phyloP scores from a whole-genome alignment of 2,888 invertebrate species.

The Drosophila birchii region DNA sequence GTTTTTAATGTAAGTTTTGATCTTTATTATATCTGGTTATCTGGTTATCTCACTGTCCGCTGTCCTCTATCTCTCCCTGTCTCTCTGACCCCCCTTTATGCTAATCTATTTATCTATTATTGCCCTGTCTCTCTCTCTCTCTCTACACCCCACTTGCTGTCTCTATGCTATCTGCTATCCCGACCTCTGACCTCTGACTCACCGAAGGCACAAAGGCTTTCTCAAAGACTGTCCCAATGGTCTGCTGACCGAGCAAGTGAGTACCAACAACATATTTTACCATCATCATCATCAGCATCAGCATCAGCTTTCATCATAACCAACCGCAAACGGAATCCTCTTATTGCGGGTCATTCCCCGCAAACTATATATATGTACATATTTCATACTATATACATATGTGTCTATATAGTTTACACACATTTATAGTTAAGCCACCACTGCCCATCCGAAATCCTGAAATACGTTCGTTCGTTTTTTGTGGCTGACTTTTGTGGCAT shows the following conservation, averaged over 20 bases:
- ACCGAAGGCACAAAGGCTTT: slow-evolving; percentile 97
- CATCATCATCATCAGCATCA: slow-evolving; percentile 6
- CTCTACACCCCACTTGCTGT: slow-evolving; percentile 26
- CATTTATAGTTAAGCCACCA: slow-evolving; percentile 26
- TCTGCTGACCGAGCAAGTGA: slow-evolving; percentile 96
- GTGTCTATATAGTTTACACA: slow-evolving; percentile 11
- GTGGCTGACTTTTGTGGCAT: slow-evolving; percentile 34
- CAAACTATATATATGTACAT: slow-evolving; percentile 12
- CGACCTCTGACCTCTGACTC: slow-evolving; percentile 62
- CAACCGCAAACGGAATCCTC: slow-evolving; percentile 36
- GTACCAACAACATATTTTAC: slow-evolving; percentile 48
- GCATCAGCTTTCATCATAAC: slow-evolving; percentile 25
- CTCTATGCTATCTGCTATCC: slow-evolving; percentile 47
- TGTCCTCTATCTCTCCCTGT: slow-evolving; percentile 6
- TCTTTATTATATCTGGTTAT: slow-evolving; percentile 15
- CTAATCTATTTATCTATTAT: slow-evolving; percentile 31
- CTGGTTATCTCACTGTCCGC: slow-evolving; percentile 10
- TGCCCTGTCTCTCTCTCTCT: slow-evolving; percentile 31
- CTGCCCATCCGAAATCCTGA: slow-evolving; percentile 2
- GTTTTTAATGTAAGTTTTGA: slow-evolving; percentile 23
- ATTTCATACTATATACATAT: background rate
- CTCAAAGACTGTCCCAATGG: slow-evolving; percentile 98
- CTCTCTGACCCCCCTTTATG: slow-evolving; percentile 10
- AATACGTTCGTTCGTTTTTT: slow-evolving; percentile 23
- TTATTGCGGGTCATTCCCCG: slow-evolving; percentile 24